Base-by-base conservation (phyloP, 2,888 invertebrate species). In the Aporophyla nigra region DNA sequence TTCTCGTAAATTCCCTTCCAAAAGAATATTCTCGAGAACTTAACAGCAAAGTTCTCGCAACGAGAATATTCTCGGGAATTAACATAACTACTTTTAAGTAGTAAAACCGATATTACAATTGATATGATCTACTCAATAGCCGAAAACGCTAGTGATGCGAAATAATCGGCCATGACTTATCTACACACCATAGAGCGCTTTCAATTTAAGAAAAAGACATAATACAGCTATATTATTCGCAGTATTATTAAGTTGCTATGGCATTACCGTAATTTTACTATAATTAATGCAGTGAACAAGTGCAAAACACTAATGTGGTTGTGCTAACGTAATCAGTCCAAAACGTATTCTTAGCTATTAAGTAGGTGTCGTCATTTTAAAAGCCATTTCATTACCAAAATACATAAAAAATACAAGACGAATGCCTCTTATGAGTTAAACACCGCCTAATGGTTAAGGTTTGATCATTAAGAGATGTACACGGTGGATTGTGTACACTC, bases 391-490 rank as follows among this genome's bases (percentile, higher is more conserved):
- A 49, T 65, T 49, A 21, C 49, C 24, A 14, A 27, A 65, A 24
- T 40, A 33, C 58, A 59, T 27, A 71, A 56, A 54, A n/a, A n/a
- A 5, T 1, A 16, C n/a, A 58, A 49, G 71, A 49, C 33, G 70
- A 76, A 69, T 81, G 43, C 43, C 10, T 46, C 43, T 46, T 10
- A 46, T 10, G 10, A 46, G 12, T 46, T 46, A 12, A 46, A 46
- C 43, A 46, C 43, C 43, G 12, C 43, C 43, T 46, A 46, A 43
- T 84, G 70, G 80, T 70, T 82, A 69, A 40, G 53, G 49, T 49
- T 67, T 43, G 43, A 70, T 73, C 46, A 80, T 80, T 80, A 80
- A 54, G 62, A 69, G 7, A 56, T 65, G 56, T n/a, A 69, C 27
- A 21, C n/a, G 33, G 58, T 19, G 16, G 14, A 46, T 66, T 69